Base-by-base conservation (phyloP, 1,140 invertebrate genomes). In the Drosophila asahinai region DNA sequence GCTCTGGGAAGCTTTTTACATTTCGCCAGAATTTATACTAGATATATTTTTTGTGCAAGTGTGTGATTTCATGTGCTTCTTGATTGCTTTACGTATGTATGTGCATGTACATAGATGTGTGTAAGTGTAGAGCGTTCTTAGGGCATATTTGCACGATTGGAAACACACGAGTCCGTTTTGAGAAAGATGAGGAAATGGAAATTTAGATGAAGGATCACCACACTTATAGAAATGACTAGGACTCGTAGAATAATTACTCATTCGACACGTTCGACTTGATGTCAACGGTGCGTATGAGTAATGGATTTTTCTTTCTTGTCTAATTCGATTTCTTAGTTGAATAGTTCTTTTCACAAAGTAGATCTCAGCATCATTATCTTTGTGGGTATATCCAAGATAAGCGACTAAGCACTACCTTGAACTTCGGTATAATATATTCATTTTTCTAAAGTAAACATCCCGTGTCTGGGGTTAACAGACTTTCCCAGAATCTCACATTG, bases 1-100 rank as follows among this genome's bases (percentile, higher is more conserved):
- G 61, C 49, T 38, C 62, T 72, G 40, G 43, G 68, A 86, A 87
- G 83, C 83, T 87, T 89, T 55, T 87, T 89, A 81, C 84, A 89
- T 84, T 87, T 89, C 84, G 78, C 81, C 81, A 87, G 84, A 89
- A 87, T 66, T 75, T 81, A 84, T 90, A 89, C 77, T 81, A 84
- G 66, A 87, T 59, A 52, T 48, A 15, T 76, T 40, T 76, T 40
- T 59, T 58, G 58, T 42, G 42, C 67, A 42, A 63, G 30, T 66
- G 65, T 36, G 30, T 55, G 42, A 61, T 57, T 73, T 73, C 70
- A 61, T 73, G 43, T 72, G 67, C 47, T 73, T 73, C 47, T 73
- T 73, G 70, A 73, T 73, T 61, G 54, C 70, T 55, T 19, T 54
- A 54, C 3, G 27, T 40, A 22, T 9, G 55, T 48, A 42, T 59